phyloP scores from a whole-genome alignment of 1,140 invertebrate species.

The Mya arenaria region DNA sequence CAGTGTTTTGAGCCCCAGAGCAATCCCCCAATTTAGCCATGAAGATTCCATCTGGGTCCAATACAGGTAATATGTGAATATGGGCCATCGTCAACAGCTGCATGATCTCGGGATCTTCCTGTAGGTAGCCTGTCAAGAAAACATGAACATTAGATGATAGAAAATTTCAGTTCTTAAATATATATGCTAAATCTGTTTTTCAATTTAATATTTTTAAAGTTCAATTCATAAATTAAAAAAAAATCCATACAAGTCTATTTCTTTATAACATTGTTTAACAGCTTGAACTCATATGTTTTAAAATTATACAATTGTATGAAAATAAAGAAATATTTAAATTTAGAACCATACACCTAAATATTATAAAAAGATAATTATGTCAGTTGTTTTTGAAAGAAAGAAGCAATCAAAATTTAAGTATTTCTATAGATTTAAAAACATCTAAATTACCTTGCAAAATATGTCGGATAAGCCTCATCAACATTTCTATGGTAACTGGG shows the following conservation, averaged over 20 bases:
- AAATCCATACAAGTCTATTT: background rate
- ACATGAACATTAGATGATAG: no score
- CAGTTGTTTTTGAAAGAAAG: no score
- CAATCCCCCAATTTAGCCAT: constrained; percentile 93
- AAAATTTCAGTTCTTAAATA: no score
- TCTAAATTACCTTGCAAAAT: constrained; percentile 83
- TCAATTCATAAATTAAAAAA: background rate
- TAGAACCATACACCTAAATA: no score
- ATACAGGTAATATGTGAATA: constrained; percentile 94
- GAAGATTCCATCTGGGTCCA: constrained; percentile 91
- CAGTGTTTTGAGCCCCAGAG: constrained; percentile 87
- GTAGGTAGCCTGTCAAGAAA: constrained; percentile 38
- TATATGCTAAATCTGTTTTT: background rate
- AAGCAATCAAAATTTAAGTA: no score
- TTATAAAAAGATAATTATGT: no score
- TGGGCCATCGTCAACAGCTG: constrained; percentile 94
- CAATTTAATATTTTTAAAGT: background rate
- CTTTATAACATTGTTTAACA: background rate
- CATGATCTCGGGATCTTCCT: constrained; percentile 36
- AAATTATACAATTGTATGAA: no score
- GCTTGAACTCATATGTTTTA: no score
- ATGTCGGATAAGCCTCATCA: constrained; percentile 91
- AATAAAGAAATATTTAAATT: no score
- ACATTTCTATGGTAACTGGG: constrained; percentile 91
- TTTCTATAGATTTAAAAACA: no score